phyloP scores from a whole-genome alignment of 2,113 vertebrate species.

The Lepus europaeus region DNA sequence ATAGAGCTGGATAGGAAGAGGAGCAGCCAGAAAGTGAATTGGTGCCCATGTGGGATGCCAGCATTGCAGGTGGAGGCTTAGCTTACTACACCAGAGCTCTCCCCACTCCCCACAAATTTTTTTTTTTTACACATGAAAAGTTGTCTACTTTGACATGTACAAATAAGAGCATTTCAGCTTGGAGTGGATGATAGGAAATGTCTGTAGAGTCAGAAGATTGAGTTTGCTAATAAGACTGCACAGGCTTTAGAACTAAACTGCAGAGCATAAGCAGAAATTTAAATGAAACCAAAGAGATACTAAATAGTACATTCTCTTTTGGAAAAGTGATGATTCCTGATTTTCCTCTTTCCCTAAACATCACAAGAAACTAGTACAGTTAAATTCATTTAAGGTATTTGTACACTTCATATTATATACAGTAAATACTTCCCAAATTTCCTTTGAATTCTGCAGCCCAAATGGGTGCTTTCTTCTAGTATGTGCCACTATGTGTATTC shows the following conservation, averaged over 20 bases:
- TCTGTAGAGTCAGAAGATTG: background rate
- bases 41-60: too few species aligned
- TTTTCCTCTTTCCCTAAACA: background rate
- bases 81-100: too few species aligned
- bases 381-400: background rate
- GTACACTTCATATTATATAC: background rate
- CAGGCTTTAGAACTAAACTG: constrained; percentile 25
- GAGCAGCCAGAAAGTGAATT: too few species aligned
- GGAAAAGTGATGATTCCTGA: constrained; percentile 14
- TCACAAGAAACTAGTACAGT: background rate
- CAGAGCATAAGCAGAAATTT: background rate
- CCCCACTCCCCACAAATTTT: too few species aligned
- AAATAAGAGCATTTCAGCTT: constrained; percentile 36
- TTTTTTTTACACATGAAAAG: background rate
- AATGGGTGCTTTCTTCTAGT: background rate
- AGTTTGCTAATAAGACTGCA: background rate
- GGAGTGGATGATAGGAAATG: background rate
- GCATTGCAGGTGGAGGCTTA: too few species aligned
- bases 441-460: background rate
- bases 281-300: background rate
- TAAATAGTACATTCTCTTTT: constrained; percentile 5
- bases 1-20: too few species aligned
- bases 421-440: background rate
- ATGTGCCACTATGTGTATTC: background rate
- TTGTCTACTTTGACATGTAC: background rate